Conservation (phyloP, 2,113 vertebrate genomes). For the Anoplopoma fimbria region DNA sequence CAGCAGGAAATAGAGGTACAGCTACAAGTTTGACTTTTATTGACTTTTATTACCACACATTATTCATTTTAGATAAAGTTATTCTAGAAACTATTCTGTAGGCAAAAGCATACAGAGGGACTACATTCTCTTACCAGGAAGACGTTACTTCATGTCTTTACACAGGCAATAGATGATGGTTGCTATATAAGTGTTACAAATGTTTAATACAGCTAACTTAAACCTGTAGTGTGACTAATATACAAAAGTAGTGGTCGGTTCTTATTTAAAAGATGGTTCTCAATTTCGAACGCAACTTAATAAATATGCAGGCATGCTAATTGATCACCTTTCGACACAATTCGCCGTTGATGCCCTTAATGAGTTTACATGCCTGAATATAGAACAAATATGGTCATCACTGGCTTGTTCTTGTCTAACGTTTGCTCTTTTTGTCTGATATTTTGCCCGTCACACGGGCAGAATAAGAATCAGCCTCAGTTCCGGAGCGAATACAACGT, state of each 20-base stretch:
- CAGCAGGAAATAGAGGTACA: slow-evolving; percentile 97
- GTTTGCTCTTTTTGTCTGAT: neutral
- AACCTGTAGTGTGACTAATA: neutral
- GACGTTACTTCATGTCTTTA: neutral
- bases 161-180: neutral
- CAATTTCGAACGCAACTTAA: neutral
- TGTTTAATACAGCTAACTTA: neutral
- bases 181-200: neutral
- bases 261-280: neutral
- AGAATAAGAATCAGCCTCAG: slow-evolving; percentile 96
- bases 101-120: neutral
- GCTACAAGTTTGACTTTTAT: slow-evolving; percentile 5
- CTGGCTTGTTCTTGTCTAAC: neutral
- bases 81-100: neutral
- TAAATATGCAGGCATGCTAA: too few relatives aligned
- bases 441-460: slow-evolving; percentile 46
- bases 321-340: too few relatives aligned
- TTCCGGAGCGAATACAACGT: slow-evolving; percentile 98
- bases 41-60: slow-evolving; percentile 1
- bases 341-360: too few relatives aligned
- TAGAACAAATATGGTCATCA: neutral
- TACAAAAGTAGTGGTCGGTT: neutral
- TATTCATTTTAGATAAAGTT: neutral
- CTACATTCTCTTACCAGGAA: neutral
- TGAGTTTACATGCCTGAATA: neutral